These are phyloP conservation scores for Digitonthophagus gazella DNA, from an alignment of 2,888 invertebrate species.

Conservation along the genomic window DNA sequence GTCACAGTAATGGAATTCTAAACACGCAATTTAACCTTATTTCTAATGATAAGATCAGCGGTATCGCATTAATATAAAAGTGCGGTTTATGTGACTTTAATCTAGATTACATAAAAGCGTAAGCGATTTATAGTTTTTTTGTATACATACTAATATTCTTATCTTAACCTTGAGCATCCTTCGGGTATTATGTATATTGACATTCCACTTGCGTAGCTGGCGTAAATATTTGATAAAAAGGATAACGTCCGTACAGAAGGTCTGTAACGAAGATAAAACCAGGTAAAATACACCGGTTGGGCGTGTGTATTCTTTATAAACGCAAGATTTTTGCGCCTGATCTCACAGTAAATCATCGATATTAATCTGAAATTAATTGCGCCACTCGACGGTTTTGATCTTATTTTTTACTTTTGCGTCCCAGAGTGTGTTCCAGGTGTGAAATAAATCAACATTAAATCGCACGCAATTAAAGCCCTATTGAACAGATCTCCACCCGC, in stretches of 20 bases:
- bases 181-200: neutral
- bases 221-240: neutral
- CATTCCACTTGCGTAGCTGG: neutral
- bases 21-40: too few species aligned
- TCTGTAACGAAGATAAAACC: neutral
- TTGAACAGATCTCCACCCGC: neutral
- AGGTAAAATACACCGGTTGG: neutral
- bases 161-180: neutral
- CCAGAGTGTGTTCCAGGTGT: neutral
- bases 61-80: too few species aligned
- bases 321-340: neutral
- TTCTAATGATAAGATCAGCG: too few species aligned
- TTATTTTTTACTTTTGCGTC: neutral
- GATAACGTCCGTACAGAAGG: neutral
- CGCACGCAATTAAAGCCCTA: neutral
- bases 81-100: too few species aligned
- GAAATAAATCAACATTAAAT: neutral
- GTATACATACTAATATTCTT: too few species aligned
- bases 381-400: neutral
- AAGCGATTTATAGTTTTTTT: too few species aligned
- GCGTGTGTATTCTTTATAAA: neutral
- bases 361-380: neutral
- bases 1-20: too few species aligned
- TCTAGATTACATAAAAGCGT: too few species aligned
- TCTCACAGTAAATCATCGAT: neutral